These are phyloP conservation scores for Sebastes hopkinsi DNA, from an alignment of 2,797 vertebrate genomes.

Conservation along the genomic window DNA sequence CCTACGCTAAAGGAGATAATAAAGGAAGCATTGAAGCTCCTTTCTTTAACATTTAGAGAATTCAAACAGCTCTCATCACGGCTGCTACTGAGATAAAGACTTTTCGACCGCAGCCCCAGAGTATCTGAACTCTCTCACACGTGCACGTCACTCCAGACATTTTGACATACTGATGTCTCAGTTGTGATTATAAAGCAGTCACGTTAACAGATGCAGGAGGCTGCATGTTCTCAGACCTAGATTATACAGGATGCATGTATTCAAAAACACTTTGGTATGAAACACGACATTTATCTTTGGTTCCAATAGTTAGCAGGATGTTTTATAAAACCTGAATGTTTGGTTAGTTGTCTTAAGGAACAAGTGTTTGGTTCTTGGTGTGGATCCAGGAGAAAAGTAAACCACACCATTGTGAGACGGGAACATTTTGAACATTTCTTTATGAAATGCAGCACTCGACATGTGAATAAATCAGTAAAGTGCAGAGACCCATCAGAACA, in stretches of 20 bases:
- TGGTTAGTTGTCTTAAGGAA: neutral
- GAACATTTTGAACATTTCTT: neutral
- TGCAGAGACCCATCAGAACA: neutral
- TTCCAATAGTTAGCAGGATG: neutral
- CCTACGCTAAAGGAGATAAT: too few relatives aligned
- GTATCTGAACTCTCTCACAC: neutral
- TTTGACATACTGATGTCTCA: neutral
- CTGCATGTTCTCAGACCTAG: neutral
- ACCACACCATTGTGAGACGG: neutral
- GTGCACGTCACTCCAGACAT: neutral
- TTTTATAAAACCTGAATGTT: neutral
- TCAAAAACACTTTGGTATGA: neutral
- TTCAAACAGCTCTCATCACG: too few relatives aligned
- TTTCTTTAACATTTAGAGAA: too few relatives aligned
- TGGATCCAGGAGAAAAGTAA: neutral
- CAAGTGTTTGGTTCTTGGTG: neutral
- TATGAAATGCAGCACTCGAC: neutral
- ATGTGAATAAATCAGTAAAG: neutral
- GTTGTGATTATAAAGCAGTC: neutral
- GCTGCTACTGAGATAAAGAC: too few relatives aligned
- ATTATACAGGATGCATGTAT: neutral
- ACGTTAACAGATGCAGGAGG: neutral
- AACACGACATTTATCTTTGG: neutral
- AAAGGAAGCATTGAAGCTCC: too few relatives aligned
- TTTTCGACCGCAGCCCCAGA: too few relatives aligned